Evolutionary conservation across 2,888 invertebrate genomes (phyloP).

Genomic region (Himalopsyche kuldschensis): DNA sequence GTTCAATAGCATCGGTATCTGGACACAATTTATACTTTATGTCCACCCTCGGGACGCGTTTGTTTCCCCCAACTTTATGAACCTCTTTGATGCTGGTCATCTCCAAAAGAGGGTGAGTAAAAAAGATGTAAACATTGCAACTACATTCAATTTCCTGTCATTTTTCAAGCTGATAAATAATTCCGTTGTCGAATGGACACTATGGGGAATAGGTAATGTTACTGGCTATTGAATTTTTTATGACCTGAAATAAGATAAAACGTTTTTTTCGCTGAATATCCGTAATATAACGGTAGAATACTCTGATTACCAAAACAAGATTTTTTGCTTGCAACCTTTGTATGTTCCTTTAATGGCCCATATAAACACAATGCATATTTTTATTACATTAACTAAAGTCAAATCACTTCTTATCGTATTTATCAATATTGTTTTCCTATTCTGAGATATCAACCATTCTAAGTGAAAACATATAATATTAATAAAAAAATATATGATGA

Average conservation of each 20-base stretch:
- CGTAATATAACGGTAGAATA: background rate
- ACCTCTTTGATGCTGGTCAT: conserved; percentile 46
- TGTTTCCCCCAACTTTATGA: conserved; percentile 31
- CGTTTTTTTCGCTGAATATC: background rate
- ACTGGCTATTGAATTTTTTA: background rate
- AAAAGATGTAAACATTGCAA: conserved; percentile 64
- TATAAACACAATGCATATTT: no score
- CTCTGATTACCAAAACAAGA: background rate
- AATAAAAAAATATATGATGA: no score
- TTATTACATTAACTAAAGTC: no score
- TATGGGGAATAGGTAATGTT: conserved; percentile 10
- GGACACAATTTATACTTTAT: conserved; percentile 59
- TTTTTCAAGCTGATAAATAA: conserved; percentile 65
- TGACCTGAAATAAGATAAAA: background rate
- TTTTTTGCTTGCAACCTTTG: no score
- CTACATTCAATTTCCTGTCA: conserved; percentile 65
- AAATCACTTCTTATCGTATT: no score
- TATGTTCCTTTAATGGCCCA: no score
- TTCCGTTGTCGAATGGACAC: conserved; percentile 60
- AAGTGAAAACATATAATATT: no score
- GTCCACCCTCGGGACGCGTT: conserved; percentile 54
- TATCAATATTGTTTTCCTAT: no score
- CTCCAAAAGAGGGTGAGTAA: conserved; percentile 58
- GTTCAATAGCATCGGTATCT: conserved; percentile 28
- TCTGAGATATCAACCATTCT: no score